Conservation (phyloP, 2,113 vertebrate species). For the Spea bombifrons region DNA sequence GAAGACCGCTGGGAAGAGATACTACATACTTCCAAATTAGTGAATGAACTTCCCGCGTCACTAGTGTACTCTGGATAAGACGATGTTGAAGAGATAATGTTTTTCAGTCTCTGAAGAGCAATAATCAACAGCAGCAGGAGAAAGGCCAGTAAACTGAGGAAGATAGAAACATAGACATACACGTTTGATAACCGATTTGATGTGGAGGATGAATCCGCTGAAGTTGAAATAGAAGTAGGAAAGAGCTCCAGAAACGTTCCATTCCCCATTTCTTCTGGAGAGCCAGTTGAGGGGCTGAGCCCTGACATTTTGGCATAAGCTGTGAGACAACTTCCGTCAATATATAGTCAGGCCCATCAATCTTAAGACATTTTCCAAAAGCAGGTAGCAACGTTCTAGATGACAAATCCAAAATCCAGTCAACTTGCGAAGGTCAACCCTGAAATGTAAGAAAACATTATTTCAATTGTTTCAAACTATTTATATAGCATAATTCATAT, state of each 20-base stretch:
- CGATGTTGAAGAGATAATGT: constrained; percentile 90
- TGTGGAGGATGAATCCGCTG: constrained; percentile 69
- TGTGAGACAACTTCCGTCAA: background rate
- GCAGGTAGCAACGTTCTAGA: background rate
- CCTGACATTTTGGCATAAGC: constrained; percentile 62
- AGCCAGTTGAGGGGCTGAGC: constrained; percentile 57
- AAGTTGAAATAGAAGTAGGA: constrained; percentile 81
- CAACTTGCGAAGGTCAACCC: constrained; percentile 1
- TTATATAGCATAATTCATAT: too few species aligned
- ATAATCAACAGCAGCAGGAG: constrained; percentile 87
- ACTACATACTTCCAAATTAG: constrained; percentile 95
- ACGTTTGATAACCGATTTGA: constrained; percentile 74
- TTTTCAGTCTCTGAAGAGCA: constrained; percentile 94
- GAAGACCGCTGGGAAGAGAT: constrained; percentile 87
- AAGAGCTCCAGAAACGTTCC: constrained; percentile 82
- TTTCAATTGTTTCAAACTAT: background rate
- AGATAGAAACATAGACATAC: constrained; percentile 92
- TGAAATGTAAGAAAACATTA: constrained; percentile 31
- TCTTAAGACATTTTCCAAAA: constrained; percentile 19
- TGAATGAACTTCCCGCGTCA: constrained; percentile 90
- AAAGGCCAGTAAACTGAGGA: constrained; percentile 89
- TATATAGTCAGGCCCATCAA: background rate
- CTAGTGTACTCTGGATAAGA: constrained; percentile 86
- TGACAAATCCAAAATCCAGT: background rate
- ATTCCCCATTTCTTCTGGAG: constrained; percentile 68